Conservation (phyloP, 2,888 invertebrate species). For the Coelogynopora nodosa region DNA sequence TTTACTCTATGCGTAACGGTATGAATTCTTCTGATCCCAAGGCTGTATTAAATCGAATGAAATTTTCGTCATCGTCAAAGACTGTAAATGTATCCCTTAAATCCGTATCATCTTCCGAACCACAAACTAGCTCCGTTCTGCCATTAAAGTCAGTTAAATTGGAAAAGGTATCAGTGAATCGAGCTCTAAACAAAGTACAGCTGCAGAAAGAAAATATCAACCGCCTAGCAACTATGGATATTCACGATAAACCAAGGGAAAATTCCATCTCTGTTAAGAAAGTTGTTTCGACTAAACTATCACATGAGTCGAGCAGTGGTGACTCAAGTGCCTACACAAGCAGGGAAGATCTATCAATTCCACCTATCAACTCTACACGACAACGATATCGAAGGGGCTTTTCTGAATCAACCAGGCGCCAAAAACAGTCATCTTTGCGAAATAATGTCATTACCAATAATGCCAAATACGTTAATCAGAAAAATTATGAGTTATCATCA, state of each 20-base stretch:
- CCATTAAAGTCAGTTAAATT: neutral
- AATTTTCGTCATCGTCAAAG: neutral
- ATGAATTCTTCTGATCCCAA: neutral
- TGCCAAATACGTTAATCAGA: neutral
- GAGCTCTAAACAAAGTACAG: neutral
- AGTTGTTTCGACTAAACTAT: neutral
- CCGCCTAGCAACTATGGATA: neutral
- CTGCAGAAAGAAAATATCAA: neutral
- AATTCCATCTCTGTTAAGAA: neutral
- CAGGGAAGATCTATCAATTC: neutral
- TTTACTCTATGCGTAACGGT: neutral
- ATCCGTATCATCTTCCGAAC: neutral
- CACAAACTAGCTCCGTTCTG: neutral
- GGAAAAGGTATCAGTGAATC: constrained; percentile 15
- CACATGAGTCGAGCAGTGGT: neutral
- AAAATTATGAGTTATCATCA: neutral
- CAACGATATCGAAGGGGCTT: neutral
- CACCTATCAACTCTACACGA: neutral
- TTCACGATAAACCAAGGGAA: too few relatives aligned
- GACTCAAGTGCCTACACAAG: neutral
- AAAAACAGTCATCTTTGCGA: neutral
- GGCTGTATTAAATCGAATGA: neutral
- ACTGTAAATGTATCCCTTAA: neutral
- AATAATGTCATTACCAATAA: neutral
- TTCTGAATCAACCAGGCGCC: neutral